Evolutionary conservation across 2,888 invertebrate genomes (phyloP).

Genomic region (Synergus gifuensis): DNA sequence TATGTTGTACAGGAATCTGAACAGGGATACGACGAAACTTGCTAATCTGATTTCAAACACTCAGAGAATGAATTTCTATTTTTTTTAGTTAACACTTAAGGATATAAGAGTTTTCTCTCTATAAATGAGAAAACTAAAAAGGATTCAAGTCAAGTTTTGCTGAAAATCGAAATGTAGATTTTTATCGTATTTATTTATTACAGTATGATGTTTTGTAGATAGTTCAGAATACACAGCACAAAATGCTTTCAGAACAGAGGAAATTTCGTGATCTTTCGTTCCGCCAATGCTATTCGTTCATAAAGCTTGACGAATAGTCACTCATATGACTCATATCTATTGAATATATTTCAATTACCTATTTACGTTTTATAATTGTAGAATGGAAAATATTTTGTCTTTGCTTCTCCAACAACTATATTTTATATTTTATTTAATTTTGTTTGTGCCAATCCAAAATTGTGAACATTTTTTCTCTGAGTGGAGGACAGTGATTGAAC

Average conservation of each 20-base stretch:
- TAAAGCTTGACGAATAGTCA: too few relatives aligned
- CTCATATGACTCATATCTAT: not conserved
- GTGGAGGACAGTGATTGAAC: not conserved
- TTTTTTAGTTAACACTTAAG: not conserved
- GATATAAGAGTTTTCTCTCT: not conserved
- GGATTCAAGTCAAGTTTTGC: too few relatives aligned
- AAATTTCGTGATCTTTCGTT: too few relatives aligned
- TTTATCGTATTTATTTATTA: not conserved
- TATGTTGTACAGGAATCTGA: slow-evolving; percentile 62
- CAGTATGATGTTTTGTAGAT: not conserved
- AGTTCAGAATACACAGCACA: not conserved
- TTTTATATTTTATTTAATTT: not conserved
- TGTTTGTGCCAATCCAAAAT: not conserved
- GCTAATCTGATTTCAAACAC: not conserved
- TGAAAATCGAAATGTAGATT: too few relatives aligned
- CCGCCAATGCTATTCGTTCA: too few relatives aligned
- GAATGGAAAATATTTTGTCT: not conserved
- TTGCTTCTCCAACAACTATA: too few relatives aligned
- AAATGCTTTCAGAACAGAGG: not conserved
- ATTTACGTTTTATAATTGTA: not conserved
- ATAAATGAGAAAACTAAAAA: too few relatives aligned
- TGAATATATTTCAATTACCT: not conserved
- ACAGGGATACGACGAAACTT: slow-evolving; percentile 18
- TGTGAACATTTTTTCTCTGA: not conserved
- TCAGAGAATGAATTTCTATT: not conserved